Evolutionary conservation across 2,888 invertebrate species (phyloP), one percentile per base, ranked within the genome.

Genomic region (Lasiommata megera): DNA sequence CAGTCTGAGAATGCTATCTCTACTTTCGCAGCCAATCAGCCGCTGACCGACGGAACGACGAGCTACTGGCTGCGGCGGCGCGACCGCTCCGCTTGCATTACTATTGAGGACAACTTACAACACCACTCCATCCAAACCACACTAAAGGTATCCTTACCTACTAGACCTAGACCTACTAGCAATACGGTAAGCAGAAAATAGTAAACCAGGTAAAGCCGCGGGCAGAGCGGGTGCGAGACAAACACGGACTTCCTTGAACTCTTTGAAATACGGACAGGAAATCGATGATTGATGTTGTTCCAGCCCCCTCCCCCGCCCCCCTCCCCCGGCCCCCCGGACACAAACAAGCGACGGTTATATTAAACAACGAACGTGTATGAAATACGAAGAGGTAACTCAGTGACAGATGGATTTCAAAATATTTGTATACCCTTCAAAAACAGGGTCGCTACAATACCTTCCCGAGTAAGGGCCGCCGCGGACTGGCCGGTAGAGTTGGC

Each of bases 351-450:
- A 34, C 34, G 34, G 9, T 14, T 34, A 37, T 37, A 37, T 37
- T 37, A 14, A 12, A 37, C 37, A 14, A 37, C 37, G 37, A 14
- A 14, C 37, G 37, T 14, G 14, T 2, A 37, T 37, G 6, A 37
- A 37, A 37, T 14, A 37, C 37, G 7, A 14, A 37, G 37, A 37
- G 37, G 37, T 12, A 37, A 34, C 34, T 34, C 9, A 37, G 14
- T 37, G 80, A 81, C 83, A 60, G 64, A 58, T 61, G 76, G 31
- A n/a, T 70, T 78, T 79, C 73, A 79, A 83, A 82, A 84, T 82
- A 82, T 81, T 82, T 56, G 62, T 74, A 62, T 73, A 73, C 76
- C 72, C 77, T 82, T 83, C 81, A 80, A 83, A 83, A 82, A 79
- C 82, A 76, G 14, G n/a, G 75, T 78, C 78, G 81, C 77, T 77